Evolutionary conservation across 2,113 vertebrate genomes (phyloP).

Genomic region (Bungarus multicinctus): DNA sequence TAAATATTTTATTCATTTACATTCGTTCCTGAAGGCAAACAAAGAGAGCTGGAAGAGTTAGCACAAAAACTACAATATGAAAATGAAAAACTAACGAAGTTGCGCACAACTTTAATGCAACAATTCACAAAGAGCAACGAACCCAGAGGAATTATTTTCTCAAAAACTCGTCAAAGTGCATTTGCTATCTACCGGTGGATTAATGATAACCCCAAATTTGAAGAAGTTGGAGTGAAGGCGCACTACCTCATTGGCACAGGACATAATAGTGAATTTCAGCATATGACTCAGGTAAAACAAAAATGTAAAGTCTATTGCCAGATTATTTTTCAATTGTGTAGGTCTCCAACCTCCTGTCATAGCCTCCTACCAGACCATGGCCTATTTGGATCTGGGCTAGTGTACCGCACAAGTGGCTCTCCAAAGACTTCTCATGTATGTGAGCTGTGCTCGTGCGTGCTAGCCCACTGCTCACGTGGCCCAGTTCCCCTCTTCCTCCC

Average conservation of each 20-base stretch:
- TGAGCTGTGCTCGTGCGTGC: not conserved
- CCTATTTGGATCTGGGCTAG: not conserved
- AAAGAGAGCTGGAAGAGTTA: conserved; percentile 71
- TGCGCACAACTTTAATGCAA: conserved; percentile 78
- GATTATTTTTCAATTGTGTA: not conserved
- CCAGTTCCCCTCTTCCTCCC: too few relatives aligned
- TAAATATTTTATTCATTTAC: conserved; percentile 25
- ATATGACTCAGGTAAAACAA: conserved; percentile 85
- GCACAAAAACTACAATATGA: conserved; percentile 78
- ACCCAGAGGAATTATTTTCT: conserved; percentile 92
- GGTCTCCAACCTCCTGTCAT: not conserved
- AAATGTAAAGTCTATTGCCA: not conserved
- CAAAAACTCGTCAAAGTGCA: conserved; percentile 87
- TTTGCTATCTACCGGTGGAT: conserved; percentile 88
- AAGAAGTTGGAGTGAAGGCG: conserved; percentile 80
- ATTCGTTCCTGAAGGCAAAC: conserved; percentile 73
- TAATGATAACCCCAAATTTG: conserved; percentile 86
- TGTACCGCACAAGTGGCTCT: too few relatives aligned
- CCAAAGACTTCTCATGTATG: not conserved
- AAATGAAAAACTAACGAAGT: conserved; percentile 80
- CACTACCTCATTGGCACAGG: conserved; percentile 88
- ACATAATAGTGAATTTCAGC: conserved; percentile 86
- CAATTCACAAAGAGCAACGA: conserved; percentile 77
- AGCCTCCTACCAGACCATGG: not conserved
- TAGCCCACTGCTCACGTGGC: too few relatives aligned